phyloP scores from a whole-genome alignment of 2,888 invertebrate species.

The Eupithecia subfuscata region DNA sequence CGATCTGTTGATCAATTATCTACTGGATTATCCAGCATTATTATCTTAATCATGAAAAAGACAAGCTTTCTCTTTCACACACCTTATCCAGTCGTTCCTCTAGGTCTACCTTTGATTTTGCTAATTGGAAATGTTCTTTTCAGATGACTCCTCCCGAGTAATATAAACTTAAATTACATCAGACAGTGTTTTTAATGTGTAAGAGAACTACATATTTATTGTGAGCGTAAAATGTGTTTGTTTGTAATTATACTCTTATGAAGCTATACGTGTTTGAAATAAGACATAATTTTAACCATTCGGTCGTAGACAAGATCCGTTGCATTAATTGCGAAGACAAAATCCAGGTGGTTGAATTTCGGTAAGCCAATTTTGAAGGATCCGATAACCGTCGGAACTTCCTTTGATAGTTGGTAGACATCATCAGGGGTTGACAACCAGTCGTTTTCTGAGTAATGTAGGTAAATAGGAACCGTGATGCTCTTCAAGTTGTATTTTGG shows the following conservation, averaged over 20 bases:
- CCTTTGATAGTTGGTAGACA: slow-evolving; percentile 67
- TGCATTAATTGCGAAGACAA: slow-evolving; percentile 83
- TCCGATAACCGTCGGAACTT: slow-evolving; percentile 74
- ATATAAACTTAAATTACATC: not conserved
- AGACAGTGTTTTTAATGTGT: not conserved
- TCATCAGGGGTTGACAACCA: slow-evolving; percentile 78
- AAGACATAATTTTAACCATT: slow-evolving; percentile 73
- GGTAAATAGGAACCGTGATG: slow-evolving; percentile 75
- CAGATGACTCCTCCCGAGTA: not conserved
- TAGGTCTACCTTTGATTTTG: not conserved
- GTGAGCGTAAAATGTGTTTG: slow-evolving; percentile 21
- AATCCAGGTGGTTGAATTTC: slow-evolving; percentile 84
- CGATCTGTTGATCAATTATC: no score
- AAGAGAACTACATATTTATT: slow-evolving; percentile 21
- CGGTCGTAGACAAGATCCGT: slow-evolving; percentile 84
- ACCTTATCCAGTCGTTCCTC: not conserved
- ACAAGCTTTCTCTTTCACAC: not conserved
- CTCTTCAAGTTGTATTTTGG: slow-evolving; percentile 78
- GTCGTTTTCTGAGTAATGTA: slow-evolving; percentile 82
- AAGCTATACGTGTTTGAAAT: slow-evolving; percentile 55
- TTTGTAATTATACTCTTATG: slow-evolving; percentile 28
- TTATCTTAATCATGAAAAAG: no score
- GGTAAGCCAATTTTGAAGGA: slow-evolving; percentile 73
- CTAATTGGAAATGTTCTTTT: not conserved
- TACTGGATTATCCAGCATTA: no score